Base-by-base conservation (phyloP, 2,113 vertebrate species). In the Phoxinus phoxinus region DNA sequence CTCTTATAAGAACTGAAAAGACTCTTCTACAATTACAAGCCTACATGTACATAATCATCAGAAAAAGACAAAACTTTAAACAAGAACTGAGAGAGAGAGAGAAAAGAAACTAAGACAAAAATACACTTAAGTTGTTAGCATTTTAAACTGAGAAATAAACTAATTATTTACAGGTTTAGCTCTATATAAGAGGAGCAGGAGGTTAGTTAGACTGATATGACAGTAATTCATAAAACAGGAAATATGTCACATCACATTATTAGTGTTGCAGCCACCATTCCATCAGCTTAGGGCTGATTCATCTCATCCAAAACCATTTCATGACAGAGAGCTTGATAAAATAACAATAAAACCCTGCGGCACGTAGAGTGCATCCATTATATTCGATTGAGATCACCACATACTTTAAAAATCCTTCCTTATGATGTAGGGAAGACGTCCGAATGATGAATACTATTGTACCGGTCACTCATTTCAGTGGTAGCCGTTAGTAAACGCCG, bases 401-500 rank as follows among this genome's bases (percentile, higher is more conserved):
- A 48, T 27, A 7, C 56, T 59, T 81, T 67, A 63, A 81, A 81
- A 81, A 81, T 7, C 48, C 7, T 53, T 58, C 67, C 30, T 83
- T 41, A 4, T 72, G 67, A 72, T 58, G 67, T 58, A 2, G 30
- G 81, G 81, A 83, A 83, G 81, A 83, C 81, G 21, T 72, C 37
- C 46, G 51, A 35, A 59, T 21, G 10, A 15, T 78, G 3, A 51
- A 71, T 23, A 25, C 44, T 51, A 4, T 41, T 41, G 67, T 35
- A 41, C 48, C 48, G 4, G 6, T 65, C 51, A 90, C 90, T 91
- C 27, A 88, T 88, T 90, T 99, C 96, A 99, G 95, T 99, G 98
- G 93, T 99, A 99, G 92, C 98, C 98, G 87, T 99, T 99, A 92
- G 98, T 99, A 93, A 99, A 99, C 91, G 98, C 98, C 90, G 98